phyloP scores from a whole-genome alignment of 2,113 vertebrate genomes.

The Psilopogon haemacephalus region DNA sequence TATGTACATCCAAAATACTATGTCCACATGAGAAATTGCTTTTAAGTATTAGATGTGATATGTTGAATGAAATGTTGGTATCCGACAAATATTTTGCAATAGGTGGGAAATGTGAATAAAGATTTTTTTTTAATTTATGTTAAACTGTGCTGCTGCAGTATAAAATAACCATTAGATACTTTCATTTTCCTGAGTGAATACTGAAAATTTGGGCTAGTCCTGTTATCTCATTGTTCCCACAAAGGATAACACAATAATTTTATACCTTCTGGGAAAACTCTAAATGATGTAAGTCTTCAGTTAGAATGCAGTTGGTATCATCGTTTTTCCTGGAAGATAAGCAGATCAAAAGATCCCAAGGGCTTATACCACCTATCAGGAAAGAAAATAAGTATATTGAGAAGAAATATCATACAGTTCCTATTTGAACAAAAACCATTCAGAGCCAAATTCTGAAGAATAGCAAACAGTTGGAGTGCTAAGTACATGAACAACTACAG shows the following conservation, averaged over 20 bases:
- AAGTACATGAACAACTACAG: background rate
- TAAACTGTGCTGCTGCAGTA: background rate
- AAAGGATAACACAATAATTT: background rate
- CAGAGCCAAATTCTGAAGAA: background rate
- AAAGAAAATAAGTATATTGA: slow-evolving; percentile 20
- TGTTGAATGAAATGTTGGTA: background rate
- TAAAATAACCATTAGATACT: background rate
- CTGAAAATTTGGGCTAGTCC: background rate
- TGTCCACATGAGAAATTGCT: background rate
- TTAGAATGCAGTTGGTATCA: slow-evolving; percentile 79
- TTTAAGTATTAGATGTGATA: background rate
- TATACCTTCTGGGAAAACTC: slow-evolving; percentile 84
- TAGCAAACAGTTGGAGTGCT: background rate
- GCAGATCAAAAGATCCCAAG: slow-evolving; percentile 88
- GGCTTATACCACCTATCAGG: slow-evolving; percentile 43
- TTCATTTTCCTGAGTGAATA: background rate
- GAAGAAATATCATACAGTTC: background rate
- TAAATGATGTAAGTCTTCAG: slow-evolving; percentile 72
- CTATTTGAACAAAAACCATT: background rate
- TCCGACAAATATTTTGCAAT: background rate
- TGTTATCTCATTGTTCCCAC: background rate
- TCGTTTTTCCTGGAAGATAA: slow-evolving; percentile 72
- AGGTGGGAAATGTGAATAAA: background rate
- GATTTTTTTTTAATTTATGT: background rate
- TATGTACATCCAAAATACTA: background rate